phyloP scores from a whole-genome alignment of 2,888 invertebrate genomes.

The Lasioglossum zephyrum region DNA sequence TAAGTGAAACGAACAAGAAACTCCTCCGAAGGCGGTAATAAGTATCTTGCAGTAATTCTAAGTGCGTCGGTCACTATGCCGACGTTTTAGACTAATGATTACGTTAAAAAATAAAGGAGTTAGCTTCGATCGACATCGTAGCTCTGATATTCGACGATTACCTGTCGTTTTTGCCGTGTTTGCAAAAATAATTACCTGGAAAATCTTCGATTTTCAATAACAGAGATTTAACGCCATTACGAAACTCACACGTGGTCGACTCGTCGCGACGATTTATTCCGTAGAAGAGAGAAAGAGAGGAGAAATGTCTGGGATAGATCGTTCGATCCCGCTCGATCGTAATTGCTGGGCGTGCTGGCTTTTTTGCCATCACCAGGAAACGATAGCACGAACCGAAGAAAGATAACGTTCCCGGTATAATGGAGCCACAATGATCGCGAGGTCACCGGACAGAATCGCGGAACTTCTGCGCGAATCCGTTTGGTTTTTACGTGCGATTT shows the following conservation, averaged over 20 bases:
- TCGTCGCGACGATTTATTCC: background rate
- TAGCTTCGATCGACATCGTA: background rate
- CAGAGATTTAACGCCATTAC: background rate
- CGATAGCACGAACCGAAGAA: conserved; percentile 7
- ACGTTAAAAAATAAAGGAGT: background rate
- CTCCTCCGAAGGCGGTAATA: background rate
- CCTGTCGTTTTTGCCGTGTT: background rate
- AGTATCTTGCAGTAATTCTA: background rate
- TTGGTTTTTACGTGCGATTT: conserved; percentile 8
- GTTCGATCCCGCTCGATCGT: conserved; percentile 4
- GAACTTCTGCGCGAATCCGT: background rate
- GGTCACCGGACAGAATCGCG: background rate
- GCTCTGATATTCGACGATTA: background rate
- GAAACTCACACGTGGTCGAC: background rate
- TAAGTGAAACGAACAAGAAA: background rate
- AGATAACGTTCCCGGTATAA: conserved; percentile 11
- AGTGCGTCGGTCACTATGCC: background rate
- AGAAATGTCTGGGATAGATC: background rate
- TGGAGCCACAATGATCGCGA: conserved; percentile 14
- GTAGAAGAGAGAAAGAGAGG: background rate
- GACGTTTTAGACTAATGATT: background rate
- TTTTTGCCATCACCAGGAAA: conserved; percentile 17
- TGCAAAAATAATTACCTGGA: background rate
- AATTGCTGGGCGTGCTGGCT: background rate
- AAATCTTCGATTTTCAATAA: background rate